Evolutionary conservation across 1,140 invertebrate species (phyloP).

Genomic region (Caenorhabditis inopinata): DNA sequence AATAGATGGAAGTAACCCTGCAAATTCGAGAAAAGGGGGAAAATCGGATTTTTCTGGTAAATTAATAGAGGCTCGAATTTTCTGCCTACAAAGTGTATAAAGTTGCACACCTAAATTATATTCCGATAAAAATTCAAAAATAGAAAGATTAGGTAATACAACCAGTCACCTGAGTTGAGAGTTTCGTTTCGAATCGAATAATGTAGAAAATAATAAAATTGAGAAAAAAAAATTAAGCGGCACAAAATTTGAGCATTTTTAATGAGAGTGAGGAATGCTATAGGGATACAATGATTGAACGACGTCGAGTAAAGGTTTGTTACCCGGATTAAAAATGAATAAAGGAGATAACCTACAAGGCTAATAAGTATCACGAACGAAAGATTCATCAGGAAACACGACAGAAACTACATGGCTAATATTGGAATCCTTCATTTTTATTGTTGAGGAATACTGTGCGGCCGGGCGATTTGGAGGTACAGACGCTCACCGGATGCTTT

Average conservation of each 20-base stretch:
- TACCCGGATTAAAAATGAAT: too few relatives aligned
- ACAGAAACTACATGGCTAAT: too few relatives aligned
- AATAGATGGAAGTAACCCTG: neutral
- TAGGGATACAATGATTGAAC: neutral
- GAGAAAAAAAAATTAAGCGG: neutral
- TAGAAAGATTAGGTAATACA: neutral
- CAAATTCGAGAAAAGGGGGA: neutral
- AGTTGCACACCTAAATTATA: neutral
- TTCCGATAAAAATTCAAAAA: neutral
- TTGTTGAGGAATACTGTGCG: constrained; percentile 43
- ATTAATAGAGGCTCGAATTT: neutral
- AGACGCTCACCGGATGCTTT: constrained; percentile 59
- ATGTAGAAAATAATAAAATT: neutral
- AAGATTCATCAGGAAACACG: too few relatives aligned
- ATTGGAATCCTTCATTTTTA: too few relatives aligned
- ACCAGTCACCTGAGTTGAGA: neutral
- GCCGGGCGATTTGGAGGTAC: constrained; percentile 61
- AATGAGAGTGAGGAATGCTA: neutral
- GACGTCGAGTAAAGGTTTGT: too few relatives aligned
- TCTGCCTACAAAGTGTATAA: constrained; percentile 1
- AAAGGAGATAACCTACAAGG: too few relatives aligned
- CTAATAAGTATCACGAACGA: too few relatives aligned
- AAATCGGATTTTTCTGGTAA: too few relatives aligned
- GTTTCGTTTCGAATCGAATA: neutral
- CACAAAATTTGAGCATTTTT: constrained; percentile 4